Conservation (phyloP, 2,113 vertebrate genomes). For the Columba janthina region DNA sequence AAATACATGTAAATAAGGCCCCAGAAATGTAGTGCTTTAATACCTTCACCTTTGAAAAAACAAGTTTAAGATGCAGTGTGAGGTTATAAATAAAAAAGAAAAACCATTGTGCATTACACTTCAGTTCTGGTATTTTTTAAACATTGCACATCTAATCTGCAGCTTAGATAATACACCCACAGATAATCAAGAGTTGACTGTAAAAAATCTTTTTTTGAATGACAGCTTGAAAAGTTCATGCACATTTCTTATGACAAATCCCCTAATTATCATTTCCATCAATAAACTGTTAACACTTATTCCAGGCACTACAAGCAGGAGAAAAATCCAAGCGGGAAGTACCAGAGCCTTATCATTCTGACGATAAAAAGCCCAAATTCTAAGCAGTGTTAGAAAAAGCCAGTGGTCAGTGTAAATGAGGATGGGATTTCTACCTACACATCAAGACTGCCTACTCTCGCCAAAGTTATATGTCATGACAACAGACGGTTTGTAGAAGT, state of each 20-base stretch:
- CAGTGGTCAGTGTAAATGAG: background rate
- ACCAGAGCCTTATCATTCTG: background rate
- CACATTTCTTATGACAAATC: constrained; percentile 50
- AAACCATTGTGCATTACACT: background rate
- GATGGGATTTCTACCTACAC: background rate
- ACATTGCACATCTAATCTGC: constrained; percentile 13
- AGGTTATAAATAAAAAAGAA: background rate
- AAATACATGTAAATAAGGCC: background rate
- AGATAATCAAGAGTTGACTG: constrained; percentile 35
- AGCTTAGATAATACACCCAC: constrained; percentile 48
- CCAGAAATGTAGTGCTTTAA: background rate
- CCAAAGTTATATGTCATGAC: background rate
- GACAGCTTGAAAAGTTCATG: constrained; percentile 61
- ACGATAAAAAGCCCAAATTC: constrained; percentile 4
- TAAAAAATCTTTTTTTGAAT: constrained; percentile 48
- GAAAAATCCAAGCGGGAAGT: constrained; percentile 14
- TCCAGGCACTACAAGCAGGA: background rate
- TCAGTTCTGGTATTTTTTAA: background rate
- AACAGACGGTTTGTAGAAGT: background rate
- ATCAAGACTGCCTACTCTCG: background rate
- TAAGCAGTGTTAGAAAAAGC: background rate
- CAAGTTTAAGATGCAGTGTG: background rate
- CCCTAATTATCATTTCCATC: constrained; percentile 64
- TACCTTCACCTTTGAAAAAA: background rate
- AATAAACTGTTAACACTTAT: constrained; percentile 26